A percentile compares a stretch with the other conserved stretches of the same genome.
Conservation (phyloP, 2,888 invertebrate genomes). For the Stegana nigrithorax region DNA sequence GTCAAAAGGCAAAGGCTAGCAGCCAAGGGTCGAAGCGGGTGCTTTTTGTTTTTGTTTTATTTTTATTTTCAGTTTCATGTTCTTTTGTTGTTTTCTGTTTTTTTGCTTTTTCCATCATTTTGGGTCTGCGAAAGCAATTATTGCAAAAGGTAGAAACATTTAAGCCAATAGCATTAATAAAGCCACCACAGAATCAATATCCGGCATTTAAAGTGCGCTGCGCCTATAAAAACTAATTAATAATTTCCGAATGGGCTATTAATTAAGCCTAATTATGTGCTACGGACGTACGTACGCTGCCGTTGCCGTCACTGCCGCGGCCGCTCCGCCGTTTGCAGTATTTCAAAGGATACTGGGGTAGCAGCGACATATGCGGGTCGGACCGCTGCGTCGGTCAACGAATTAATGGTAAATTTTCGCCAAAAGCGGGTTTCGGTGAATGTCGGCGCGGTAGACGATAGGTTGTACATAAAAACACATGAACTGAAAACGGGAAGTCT, state of each 20-base stretch:
- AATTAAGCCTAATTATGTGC: slow-evolving; percentile 70
- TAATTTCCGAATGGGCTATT: slow-evolving; percentile 70
- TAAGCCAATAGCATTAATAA: slow-evolving; percentile 69
- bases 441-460: neutral
- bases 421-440: neutral
- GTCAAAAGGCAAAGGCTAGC: neutral
- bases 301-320: slow-evolving; percentile 26
- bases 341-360: neutral
- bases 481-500: too few species aligned
- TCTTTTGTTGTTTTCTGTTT: too few species aligned
- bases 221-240: slow-evolving; percentile 70
- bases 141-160: slow-evolving; percentile 65
- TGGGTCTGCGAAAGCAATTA: slow-evolving; percentile 49
- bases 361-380: too few species aligned
- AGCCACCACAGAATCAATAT: slow-evolving; percentile 70
- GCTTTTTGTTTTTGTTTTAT: neutral
- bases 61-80: too few species aligned
- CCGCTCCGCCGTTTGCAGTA: neutral
- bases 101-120: too few species aligned
- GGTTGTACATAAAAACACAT: neutral
- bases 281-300: too few species aligned
- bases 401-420: too few species aligned
- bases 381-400: too few species aligned
- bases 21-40: too few species aligned
- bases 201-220: slow-evolving; percentile 68